Evolutionary conservation across 2,888 invertebrate genomes (phyloP).

Genomic region (Chrysopilus asiliformis): DNA sequence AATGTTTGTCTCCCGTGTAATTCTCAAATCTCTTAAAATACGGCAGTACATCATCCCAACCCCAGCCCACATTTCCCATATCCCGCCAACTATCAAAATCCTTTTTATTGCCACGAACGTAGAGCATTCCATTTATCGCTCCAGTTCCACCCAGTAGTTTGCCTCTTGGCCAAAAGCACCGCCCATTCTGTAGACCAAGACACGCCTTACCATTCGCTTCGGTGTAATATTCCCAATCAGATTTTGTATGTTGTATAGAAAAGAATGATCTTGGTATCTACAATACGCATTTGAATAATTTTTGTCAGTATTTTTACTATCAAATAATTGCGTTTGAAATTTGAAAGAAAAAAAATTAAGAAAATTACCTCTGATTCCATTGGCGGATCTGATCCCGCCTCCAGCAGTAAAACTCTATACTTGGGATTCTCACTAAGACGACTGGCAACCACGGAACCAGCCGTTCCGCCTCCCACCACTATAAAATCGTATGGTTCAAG

Average conservation of each 20-base stretch:
- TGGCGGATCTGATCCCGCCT: constrained; percentile 48
- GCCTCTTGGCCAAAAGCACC: constrained; percentile 57
- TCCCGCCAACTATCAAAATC: constrained; percentile 68
- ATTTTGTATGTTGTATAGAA: constrained; percentile 18
- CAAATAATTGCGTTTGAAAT: neutral
- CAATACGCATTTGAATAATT: neutral
- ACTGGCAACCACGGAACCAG: constrained; percentile 45
- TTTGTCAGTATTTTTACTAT: neutral
- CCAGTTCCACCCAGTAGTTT: constrained; percentile 64
- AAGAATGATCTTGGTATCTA: constrained; percentile 22
- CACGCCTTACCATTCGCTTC: constrained; percentile 22
- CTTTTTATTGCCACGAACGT: constrained; percentile 58
- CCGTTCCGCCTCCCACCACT: constrained; percentile 32
- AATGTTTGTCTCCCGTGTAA: constrained; percentile 46
- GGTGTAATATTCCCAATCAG: constrained; percentile 25
- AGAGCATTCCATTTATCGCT: constrained; percentile 71
- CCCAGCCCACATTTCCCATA: constrained; percentile 58
- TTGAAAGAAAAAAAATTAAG: neutral
- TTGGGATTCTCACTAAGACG: constrained; percentile 41
- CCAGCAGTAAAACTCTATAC: constrained; percentile 46
- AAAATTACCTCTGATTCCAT: constrained; percentile 26
- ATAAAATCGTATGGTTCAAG: constrained; percentile 3
- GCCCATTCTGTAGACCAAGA: constrained; percentile 21
- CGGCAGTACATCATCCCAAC: constrained; percentile 50
- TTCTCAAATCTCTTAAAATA: constrained; percentile 76